A percentile compares a stretch with the other conserved stretches of the same genome.
Conservation (phyloP, 2,113 vertebrate species). For the Callipepla squamata region DNA sequence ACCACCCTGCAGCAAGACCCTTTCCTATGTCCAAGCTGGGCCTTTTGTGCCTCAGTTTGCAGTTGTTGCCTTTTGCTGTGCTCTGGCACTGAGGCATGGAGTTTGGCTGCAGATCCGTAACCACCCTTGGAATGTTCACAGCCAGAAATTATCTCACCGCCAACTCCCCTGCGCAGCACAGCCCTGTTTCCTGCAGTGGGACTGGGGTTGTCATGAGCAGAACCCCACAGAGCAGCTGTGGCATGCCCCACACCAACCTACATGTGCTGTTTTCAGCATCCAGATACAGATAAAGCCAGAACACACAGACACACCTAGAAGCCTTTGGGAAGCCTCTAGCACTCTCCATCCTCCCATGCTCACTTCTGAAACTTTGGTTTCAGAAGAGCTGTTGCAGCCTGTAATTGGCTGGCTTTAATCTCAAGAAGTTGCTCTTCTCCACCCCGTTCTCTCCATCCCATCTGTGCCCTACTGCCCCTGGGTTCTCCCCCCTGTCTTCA, state of each 20-base stretch:
- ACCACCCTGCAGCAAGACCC: rapidly evolving
- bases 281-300: neutral
- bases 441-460: neutral
- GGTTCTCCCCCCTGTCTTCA: rapidly evolving
- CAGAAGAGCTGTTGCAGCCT: neutral
- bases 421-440: neutral
- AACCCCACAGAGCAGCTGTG: neutral
- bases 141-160: neutral
- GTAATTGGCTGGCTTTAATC: neutral
- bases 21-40: neutral
- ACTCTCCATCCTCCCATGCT: neutral
- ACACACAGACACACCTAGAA: neutral
- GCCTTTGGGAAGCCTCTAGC: neutral
- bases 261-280: neutral
- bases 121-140: rapidly evolving
- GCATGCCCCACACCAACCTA: neutral
- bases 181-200: neutral
- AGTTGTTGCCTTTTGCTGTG: neutral
- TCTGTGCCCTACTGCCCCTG: neutral
- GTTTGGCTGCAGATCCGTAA: neutral
- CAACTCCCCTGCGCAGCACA: neutral
- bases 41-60: neutral
- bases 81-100: rapidly evolving
- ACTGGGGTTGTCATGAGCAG: neutral
- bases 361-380: neutral